Evolutionary conservation across 2,113 vertebrate species (phyloP).

Genomic region (Hyaena hyaena): DNA sequence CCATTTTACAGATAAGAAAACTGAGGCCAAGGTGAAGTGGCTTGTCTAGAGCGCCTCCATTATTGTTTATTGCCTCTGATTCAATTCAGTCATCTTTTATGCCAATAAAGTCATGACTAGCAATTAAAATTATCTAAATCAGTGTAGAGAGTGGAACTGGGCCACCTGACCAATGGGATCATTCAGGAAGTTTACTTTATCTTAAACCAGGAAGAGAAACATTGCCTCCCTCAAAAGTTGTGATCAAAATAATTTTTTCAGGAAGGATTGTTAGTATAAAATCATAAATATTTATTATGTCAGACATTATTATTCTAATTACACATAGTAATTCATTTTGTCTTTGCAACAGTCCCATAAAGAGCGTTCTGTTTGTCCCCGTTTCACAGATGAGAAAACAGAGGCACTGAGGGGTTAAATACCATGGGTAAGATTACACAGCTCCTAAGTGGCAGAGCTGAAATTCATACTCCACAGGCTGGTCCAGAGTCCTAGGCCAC

Average conservation of each 20-base stretch:
- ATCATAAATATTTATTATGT: not conserved
- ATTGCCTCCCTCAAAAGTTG: not conserved
- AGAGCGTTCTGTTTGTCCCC: not conserved
- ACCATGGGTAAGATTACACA: not conserved
- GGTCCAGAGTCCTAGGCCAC: not conserved
- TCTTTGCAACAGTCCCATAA: not conserved
- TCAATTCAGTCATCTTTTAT: constrained; percentile 53
- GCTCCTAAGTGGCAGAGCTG: not conserved
- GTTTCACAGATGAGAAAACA: not conserved
- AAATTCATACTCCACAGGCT: not conserved
- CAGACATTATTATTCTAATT: not conserved
- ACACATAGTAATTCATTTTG: not conserved
- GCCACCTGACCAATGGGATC: constrained; percentile 1
- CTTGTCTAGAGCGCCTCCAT: not conserved
- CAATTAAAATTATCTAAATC: constrained; percentile 51
- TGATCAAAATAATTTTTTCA: not conserved
- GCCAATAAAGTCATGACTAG: constrained; percentile 41
- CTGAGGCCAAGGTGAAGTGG: not conserved
- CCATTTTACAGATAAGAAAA: not conserved
- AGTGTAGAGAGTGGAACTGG: constrained; percentile 8
- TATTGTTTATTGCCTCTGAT: constrained; percentile 38
- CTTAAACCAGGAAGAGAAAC: constrained; percentile 52
- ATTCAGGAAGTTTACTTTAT: not conserved
- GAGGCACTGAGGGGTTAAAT: not conserved
- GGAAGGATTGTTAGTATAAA: not conserved